Evolutionary conservation across 2,797 vertebrate species (phyloP).

Genomic region (Intellagama lesueurii): DNA sequence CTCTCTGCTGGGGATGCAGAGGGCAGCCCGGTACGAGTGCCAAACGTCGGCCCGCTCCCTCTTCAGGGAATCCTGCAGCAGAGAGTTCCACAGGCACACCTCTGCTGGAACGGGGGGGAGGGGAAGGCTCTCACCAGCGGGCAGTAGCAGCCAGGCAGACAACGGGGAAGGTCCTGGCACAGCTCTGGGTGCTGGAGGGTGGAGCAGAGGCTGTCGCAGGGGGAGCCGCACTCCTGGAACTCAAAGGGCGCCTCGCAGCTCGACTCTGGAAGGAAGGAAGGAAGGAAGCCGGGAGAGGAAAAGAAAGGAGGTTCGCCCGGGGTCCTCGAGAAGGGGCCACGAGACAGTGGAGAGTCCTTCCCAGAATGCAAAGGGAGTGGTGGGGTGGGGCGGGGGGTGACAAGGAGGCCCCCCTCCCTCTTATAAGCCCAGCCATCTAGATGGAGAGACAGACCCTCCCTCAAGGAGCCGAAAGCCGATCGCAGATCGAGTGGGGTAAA

Average conservation of each 20-base stretch:
- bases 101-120: no score
- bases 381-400: background rate
- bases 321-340: background rate
- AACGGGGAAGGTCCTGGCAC: constrained; percentile 77
- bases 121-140: constrained; percentile 77
- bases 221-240: constrained; percentile 81
- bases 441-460: no score
- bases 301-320: background rate
- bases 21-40: background rate
- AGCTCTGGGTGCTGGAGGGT: constrained; percentile 68
- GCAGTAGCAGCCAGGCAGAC: constrained; percentile 90
- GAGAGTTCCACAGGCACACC: background rate
- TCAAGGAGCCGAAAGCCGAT: no score
- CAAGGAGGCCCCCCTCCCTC: background rate
- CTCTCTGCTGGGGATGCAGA: background rate
- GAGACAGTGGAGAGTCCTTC: background rate
- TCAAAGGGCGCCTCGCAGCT: constrained; percentile 83
- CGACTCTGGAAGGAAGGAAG: constrained; percentile 46
- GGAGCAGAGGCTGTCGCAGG: constrained; percentile 86
- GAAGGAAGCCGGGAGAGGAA: background rate
- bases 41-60: no score
- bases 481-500: no score
- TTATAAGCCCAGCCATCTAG: no score
- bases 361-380: background rate
- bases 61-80: background rate